Evolutionary conservation across 2,113 vertebrate genomes (phyloP).

Genomic region (Petromus typicus): DNA sequence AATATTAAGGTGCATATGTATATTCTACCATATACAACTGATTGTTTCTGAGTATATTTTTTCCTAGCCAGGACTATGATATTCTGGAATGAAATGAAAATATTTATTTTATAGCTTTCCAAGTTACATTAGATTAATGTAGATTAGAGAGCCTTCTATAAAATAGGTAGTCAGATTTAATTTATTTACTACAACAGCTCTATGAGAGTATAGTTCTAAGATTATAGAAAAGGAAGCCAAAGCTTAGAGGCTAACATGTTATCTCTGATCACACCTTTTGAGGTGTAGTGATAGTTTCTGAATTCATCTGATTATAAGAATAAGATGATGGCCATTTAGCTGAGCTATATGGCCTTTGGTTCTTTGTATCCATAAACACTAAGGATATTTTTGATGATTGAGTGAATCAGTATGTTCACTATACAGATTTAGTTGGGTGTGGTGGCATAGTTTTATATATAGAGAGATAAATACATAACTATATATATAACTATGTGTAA

Average conservation of each 20-base stretch:
- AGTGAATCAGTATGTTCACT: not conserved
- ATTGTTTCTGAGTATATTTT: not conserved
- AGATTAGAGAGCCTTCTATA: not conserved
- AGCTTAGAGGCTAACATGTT: not conserved
- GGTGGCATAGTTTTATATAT: not conserved
- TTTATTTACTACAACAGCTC: not conserved
- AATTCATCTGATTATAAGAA: slow-evolving; percentile 16
- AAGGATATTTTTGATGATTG: not conserved
- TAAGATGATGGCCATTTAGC: not conserved
- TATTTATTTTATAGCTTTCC: not conserved
- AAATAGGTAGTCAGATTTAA: not conserved
- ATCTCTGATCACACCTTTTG: not conserved
- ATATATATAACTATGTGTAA: too few relatives aligned
- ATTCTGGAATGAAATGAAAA: slow-evolving; percentile 5
- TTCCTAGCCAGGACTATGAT: not conserved
- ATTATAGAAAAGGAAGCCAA: not conserved
- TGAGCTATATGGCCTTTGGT: not conserved
- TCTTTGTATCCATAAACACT: not conserved
- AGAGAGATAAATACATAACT: too few relatives aligned
- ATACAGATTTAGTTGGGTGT: not conserved
- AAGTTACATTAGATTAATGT: not conserved
- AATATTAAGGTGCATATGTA: not conserved
- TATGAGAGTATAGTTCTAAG: not conserved
- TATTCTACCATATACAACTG: not conserved
- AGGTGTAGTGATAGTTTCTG: not conserved